Conservation (phyloP, 2,888 invertebrate genomes). For the Latrodectus elegans region DNA sequence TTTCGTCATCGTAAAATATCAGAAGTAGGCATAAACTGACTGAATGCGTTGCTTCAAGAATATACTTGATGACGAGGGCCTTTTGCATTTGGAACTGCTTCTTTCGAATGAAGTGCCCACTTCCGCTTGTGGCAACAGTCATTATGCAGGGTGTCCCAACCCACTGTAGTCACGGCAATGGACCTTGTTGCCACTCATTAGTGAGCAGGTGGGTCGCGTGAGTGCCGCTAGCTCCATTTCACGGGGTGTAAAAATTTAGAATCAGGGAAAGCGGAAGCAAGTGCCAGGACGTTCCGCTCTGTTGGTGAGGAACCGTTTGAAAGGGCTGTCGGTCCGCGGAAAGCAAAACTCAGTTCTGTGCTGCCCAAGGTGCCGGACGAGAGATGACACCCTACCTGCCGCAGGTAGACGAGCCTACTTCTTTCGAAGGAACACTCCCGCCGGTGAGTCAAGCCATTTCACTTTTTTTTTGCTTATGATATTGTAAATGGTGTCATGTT, state of each 20-base stretch:
- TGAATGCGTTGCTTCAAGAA: no score
- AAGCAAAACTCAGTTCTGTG: no score
- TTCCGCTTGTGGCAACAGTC: no score
- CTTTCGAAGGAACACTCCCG: conserved; percentile 46
- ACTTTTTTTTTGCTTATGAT: no score
- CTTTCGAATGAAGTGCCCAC: no score
- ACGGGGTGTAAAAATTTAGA: not conserved
- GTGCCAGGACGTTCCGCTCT: conserved; percentile 42
- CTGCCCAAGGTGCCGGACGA: not conserved
- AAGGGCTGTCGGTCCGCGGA: not conserved
- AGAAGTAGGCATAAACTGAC: no score
- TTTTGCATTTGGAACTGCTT: no score
- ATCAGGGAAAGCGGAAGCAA: conserved; percentile 27
- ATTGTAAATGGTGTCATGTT: no score
- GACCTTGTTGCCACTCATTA: not conserved
- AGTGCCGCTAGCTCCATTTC: not conserved
- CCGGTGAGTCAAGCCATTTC: conserved; percentile 33
- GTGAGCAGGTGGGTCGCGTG: not conserved
- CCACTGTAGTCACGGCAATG: not conserved
- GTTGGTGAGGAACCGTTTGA: not conserved
- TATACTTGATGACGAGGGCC: no score
- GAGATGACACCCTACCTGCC: conserved; percentile 36
- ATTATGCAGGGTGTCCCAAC: no score
- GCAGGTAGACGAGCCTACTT: conserved; percentile 54
- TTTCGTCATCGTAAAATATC: no score